Base-by-base conservation (phyloP, 2,113 vertebrate genomes). In the Dasypus novemcinctus region DNA sequence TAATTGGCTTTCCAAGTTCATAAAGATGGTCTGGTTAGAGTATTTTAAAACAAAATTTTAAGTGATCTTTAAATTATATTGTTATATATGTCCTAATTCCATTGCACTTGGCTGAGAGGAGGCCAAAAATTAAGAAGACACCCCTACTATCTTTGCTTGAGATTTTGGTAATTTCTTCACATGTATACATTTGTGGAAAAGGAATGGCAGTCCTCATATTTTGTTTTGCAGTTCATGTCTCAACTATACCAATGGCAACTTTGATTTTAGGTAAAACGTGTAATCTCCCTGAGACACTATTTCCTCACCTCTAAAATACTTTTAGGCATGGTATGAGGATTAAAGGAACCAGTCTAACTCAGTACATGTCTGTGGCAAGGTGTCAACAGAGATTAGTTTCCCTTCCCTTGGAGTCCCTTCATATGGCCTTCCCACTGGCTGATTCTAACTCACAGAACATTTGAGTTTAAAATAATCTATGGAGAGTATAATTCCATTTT, bases 41-140 rank as follows among this genome's bases (percentile, higher is more conserved):
- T 76, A 63, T 89, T 90, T 87, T 71, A 57, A 66, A 93, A 52
- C 36, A 49, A 54, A 81, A 78, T 36, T 61, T 27, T 41, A 49
- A 59, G 7, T 64, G 20, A 79, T 13, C 61, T 54, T 85, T 54
- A 31, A n/a, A n/a, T 12, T 46, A 43, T 68, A 12, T 69, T 27
- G 21, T n/a, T 49, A 54, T 1, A 5, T 59, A n/a, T 43, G 84
- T 81, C 33, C 57, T 57, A 66, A 20, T 64, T 59, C 27, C 11
- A 7, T 61, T 81, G 12, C 4, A 2, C 66, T 1, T n/a, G 64
- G 7, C 52, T 68, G 66, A 27, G 11, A 46, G n/a, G 31, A 13
- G 31, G 52, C 29, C 12, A 5, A 12, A 41, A 38, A 18, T 29
- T 18, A 72, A 81, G 36, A 15, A 21, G 36, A 17, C 2, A 7